Conservation (phyloP, 1,140 invertebrate species). For the Aricia agestis region DNA sequence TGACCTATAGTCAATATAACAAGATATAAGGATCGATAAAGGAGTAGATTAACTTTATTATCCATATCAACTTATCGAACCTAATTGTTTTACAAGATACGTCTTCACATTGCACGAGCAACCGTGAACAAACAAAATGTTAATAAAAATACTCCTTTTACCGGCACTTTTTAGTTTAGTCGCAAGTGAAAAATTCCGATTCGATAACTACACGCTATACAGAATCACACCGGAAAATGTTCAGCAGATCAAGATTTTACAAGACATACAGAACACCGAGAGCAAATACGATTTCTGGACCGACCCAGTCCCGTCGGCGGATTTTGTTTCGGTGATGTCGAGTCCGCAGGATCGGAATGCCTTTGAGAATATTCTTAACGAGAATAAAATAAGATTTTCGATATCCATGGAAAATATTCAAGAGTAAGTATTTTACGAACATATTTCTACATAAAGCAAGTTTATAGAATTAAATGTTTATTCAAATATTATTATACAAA, state of each 20-base stretch:
- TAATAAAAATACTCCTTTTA: not conserved
- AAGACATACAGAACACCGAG: conserved; percentile 39
- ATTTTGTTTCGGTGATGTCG: conserved; percentile 50
- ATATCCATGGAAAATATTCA: conserved; percentile 52
- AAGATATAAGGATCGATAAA: not conserved
- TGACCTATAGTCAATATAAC: not conserved
- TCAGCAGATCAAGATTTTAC: conserved; percentile 41
- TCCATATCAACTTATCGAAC: not conserved
- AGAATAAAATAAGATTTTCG: conserved; percentile 40
- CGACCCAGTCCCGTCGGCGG: conserved; percentile 31
- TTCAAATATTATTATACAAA: too few relatives aligned
- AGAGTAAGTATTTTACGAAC: conserved; percentile 48
- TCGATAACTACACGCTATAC: conserved; percentile 53
- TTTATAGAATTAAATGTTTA: not conserved
- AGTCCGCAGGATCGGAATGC: conserved; percentile 44
- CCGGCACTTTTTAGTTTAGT: conserved; percentile 18
- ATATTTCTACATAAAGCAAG: not conserved
- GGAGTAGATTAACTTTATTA: conserved; percentile 1
- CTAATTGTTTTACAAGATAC: not conserved
- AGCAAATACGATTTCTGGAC: conserved; percentile 54
- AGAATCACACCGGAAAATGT: conserved; percentile 48
- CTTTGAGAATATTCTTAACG: conserved; percentile 42
- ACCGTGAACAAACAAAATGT: not conserved
- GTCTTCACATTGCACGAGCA: not conserved
- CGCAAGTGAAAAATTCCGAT: conserved; percentile 39